Percentiles rank a stretch among this genome's conserved stretches.
Evolutionary conservation across 2,113 vertebrate species (phyloP).

Genomic region (Hypanus sabinus): DNA sequence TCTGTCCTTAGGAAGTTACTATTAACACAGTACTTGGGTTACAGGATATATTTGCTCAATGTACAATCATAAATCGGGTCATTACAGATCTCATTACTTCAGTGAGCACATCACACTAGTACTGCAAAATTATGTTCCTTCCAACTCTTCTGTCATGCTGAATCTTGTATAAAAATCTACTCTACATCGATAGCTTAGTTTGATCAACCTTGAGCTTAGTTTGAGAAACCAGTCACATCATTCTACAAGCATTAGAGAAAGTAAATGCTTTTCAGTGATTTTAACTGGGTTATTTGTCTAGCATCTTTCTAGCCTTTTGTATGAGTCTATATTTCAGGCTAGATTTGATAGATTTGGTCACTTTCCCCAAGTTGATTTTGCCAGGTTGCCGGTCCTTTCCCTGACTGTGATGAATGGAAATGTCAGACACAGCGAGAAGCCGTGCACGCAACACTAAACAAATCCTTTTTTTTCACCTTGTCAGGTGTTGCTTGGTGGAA

Average conservation of each 20-base stretch:
- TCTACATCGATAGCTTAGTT: background rate
- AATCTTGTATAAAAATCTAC: background rate
- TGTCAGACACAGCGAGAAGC: background rate
- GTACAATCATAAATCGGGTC: background rate
- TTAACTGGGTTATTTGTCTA: background rate
- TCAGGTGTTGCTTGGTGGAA: constrained; percentile 21
- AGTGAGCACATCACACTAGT: background rate
- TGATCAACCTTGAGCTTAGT: background rate
- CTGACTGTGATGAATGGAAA: constrained; percentile 4
- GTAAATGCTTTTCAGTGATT: background rate
- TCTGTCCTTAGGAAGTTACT: background rate
- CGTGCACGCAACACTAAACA: constrained; percentile 8
- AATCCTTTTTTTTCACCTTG: background rate
- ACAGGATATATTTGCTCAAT: background rate
- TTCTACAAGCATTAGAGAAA: background rate
- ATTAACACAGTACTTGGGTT: background rate
- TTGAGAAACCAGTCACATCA: background rate
- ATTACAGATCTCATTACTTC: background rate
- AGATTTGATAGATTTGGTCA: background rate
- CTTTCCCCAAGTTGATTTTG: background rate
- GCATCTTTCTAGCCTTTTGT: background rate
- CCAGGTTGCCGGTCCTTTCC: background rate
- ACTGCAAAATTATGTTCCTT: background rate
- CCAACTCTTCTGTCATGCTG: background rate
- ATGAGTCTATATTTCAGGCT: background rate